phyloP scores from a whole-genome alignment of 2,113 vertebrate species.

The Lucifuga dentata region DNA sequence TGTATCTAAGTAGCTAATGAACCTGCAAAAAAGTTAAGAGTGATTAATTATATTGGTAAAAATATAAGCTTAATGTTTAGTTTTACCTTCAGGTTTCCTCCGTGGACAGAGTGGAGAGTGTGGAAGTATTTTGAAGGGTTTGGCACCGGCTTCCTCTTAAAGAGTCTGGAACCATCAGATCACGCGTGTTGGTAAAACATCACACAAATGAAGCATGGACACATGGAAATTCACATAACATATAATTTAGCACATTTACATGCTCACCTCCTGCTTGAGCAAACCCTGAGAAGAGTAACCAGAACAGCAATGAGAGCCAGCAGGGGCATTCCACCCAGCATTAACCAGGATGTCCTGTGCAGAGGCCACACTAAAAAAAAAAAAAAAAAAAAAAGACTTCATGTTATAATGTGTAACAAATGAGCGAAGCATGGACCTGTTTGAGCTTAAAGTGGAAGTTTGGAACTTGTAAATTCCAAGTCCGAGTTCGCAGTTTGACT shows the following conservation, averaged over 20 bases:
- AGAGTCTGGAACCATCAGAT: constrained; percentile 44
- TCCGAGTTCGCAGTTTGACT: too few species aligned
- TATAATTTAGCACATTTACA: background rate
- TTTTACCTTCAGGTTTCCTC: constrained; percentile 78
- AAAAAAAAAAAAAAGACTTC: constrained; percentile 21
- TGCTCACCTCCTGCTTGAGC: constrained; percentile 46
- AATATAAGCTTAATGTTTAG: background rate
- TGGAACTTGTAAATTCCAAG: too few species aligned
- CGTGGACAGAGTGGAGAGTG: constrained; percentile 66
- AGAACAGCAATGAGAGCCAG: background rate
- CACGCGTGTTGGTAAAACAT: too few species aligned
- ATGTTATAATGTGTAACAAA: constrained; percentile 3
- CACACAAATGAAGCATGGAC: too few species aligned
- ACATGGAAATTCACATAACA: background rate
- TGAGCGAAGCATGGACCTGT: too few species aligned
- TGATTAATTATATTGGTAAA: background rate
- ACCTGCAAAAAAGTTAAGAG: background rate
- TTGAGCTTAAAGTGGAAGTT: too few species aligned
- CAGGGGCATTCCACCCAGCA: background rate
- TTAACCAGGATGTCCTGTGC: background rate
- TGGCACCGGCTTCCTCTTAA: constrained; percentile 64
- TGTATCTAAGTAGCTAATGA: background rate
- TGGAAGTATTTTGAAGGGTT: constrained; percentile 81
- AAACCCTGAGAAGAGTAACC: constrained; percentile 18
- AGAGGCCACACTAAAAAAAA: constrained; percentile 10